Conservation (phyloP, 2,113 vertebrate species). For the Micromys minutus region DNA sequence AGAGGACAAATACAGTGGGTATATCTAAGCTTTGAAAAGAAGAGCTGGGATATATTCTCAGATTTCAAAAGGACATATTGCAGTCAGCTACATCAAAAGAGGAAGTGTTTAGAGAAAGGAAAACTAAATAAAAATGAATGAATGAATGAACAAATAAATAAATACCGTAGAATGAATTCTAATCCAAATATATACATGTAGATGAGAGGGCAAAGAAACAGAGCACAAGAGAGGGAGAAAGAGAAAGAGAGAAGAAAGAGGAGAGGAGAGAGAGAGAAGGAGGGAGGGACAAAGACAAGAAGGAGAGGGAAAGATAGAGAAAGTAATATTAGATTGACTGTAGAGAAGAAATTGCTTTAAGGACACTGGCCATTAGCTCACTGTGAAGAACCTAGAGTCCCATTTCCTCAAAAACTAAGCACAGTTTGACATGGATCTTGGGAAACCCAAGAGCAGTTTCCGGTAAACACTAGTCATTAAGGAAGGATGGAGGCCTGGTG, state of each 20-base stretch:
- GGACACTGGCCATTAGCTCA: background rate
- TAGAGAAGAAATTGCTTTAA: background rate
- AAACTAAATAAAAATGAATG: background rate
- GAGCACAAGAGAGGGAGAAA: background rate
- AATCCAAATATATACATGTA: background rate
- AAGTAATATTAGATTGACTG: background rate
- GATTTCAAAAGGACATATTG: background rate
- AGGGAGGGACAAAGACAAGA: too few species aligned
- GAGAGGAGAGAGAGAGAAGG: background rate
- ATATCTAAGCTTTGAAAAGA: background rate
- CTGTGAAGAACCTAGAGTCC: background rate
- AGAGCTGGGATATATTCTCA: background rate
- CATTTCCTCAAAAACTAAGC: background rate
- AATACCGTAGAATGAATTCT: background rate
- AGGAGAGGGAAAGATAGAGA: rapidly evolving
- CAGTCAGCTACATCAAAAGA: background rate
- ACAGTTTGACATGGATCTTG: background rate
- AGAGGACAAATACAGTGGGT: background rate
- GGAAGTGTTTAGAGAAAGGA: background rate
- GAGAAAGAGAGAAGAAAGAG: background rate
- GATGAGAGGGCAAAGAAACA: background rate
- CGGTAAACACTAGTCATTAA: background rate
- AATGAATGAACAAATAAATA: background rate
- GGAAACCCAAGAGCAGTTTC: background rate
- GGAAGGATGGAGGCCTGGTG: background rate